A percentile compares a stretch with the other conserved stretches of the same genome.
These are phyloP conservation scores for Axis porcinus DNA, from an alignment of 2,113 vertebrate species.

Conservation along the genomic window DNA sequence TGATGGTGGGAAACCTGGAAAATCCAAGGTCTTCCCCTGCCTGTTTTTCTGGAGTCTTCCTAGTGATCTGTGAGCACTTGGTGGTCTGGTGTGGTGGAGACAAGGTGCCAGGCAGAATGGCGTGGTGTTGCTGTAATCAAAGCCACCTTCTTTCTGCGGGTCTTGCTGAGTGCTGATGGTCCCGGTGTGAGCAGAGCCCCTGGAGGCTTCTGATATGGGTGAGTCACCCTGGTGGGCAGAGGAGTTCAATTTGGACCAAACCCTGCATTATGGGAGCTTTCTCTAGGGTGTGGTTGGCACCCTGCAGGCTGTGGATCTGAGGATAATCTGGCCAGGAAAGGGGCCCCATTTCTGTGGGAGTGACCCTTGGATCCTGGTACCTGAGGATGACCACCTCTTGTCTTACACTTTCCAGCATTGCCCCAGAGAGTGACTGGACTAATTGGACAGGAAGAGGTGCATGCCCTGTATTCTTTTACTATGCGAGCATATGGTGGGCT, in stretches of 20 bases:
- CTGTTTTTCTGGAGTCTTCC: neutral
- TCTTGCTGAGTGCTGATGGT: neutral
- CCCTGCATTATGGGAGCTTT: neutral
- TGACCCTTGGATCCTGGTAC: neutral
- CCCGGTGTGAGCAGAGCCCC: neutral
- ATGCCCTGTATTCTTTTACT: neutral
- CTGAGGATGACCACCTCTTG: neutral
- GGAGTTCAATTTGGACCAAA: neutral
- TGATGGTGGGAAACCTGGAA: neutral
- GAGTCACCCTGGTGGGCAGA: neutral
- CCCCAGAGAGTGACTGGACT: neutral
- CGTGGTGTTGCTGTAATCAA: rapidly evolving
- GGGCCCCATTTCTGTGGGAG: neutral
- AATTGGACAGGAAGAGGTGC: neutral
- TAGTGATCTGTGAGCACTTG: neutral
- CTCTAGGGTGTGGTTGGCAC: neutral
- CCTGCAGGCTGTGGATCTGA: neutral
- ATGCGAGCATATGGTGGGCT: neutral
- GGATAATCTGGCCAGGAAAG: neutral
- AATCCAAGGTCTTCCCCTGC: neutral
- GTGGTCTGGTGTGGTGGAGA: neutral
- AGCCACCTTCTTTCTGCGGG: neutral
- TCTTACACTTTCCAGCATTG: neutral
- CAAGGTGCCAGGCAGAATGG: neutral
- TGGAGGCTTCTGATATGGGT: neutral